Conservation (phyloP, 2,113 vertebrate species). For the Dasyurus viverrinus region DNA sequence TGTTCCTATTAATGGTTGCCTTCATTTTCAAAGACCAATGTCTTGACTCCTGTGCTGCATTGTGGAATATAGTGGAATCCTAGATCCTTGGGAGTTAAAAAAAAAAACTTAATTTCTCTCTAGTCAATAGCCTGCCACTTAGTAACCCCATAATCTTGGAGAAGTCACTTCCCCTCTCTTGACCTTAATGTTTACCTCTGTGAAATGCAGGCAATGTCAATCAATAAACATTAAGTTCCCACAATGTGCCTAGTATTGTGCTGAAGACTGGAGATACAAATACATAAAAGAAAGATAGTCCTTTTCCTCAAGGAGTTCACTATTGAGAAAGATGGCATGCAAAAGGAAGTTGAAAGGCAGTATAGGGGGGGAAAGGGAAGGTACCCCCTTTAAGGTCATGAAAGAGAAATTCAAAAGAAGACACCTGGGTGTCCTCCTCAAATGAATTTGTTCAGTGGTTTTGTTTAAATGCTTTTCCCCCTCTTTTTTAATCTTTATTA, state of each 20-base stretch:
- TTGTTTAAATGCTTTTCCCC: not conserved
- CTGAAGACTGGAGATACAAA: not conserved
- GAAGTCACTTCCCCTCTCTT: not conserved
- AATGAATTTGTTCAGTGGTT: not conserved
- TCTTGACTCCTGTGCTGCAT: too few species aligned
- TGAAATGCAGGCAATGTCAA: too few species aligned
- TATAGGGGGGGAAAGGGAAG: not conserved
- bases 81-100: not conserved
- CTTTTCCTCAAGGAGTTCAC: not conserved
- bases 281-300: not conserved
- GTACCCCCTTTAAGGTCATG: not conserved
- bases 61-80: not conserved
- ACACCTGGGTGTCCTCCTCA: not conserved
- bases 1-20: too few species aligned
- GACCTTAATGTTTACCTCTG: not conserved
- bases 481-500: not conserved
- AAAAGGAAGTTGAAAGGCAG: not conserved
- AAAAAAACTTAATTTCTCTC: not conserved
- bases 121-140: not conserved
- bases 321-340: not conserved
- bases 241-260: not conserved
- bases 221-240: not conserved
- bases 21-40: too few species aligned
- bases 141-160: not conserved
- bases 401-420: not conserved